Conservation (phyloP, 2,888 invertebrate genomes). For the Drosophila yooni region DNA sequence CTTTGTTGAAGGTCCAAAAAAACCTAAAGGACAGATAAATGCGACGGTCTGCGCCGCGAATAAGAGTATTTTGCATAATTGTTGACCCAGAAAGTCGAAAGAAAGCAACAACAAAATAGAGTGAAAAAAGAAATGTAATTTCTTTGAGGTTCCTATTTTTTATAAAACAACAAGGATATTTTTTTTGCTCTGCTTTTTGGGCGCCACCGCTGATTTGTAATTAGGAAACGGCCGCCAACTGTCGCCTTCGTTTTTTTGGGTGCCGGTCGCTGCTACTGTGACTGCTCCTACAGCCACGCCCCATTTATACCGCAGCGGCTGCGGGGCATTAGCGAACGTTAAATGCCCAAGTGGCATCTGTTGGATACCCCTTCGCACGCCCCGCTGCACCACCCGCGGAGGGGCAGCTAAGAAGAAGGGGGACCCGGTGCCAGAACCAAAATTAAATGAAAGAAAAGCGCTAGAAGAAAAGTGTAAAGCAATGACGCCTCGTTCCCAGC, state of each 20-base stretch:
- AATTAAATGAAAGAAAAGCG: conserved; percentile 79
- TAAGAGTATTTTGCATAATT: conserved; percentile 82
- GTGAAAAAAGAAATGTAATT: conserved; percentile 60
- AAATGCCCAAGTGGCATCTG: conserved; percentile 81
- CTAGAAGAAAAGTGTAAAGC: conserved; percentile 78
- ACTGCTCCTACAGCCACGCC: conserved; percentile 63
- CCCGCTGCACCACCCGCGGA: conserved; percentile 12
- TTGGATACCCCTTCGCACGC: conserved; percentile 25
- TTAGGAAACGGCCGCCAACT: conserved; percentile 83
- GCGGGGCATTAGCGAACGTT: conserved; percentile 78
- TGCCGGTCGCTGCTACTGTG: conserved; percentile 31
- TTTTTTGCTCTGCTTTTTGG: conserved; percentile 49
- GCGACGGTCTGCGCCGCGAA: conserved; percentile 74
- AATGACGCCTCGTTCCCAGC: conserved; percentile 68
- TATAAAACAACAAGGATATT: conserved; percentile 37
- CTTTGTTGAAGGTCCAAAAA: conserved; percentile 52
- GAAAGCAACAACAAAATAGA: conserved; percentile 47
- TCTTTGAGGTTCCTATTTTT: conserved; percentile 40
- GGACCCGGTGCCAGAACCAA: conserved; percentile 45
- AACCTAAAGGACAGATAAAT: conserved; percentile 76
- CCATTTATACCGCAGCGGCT: conserved; percentile 75
- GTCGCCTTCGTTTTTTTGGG: conserved; percentile 70
- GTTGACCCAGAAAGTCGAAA: conserved; percentile 81
- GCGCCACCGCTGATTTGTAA: conserved; percentile 82
- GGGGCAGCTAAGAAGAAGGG: conserved; percentile 26